Evolutionary conservation across 2,888 invertebrate species (phyloP).

Genomic region (Chloroclysta siterata): DNA sequence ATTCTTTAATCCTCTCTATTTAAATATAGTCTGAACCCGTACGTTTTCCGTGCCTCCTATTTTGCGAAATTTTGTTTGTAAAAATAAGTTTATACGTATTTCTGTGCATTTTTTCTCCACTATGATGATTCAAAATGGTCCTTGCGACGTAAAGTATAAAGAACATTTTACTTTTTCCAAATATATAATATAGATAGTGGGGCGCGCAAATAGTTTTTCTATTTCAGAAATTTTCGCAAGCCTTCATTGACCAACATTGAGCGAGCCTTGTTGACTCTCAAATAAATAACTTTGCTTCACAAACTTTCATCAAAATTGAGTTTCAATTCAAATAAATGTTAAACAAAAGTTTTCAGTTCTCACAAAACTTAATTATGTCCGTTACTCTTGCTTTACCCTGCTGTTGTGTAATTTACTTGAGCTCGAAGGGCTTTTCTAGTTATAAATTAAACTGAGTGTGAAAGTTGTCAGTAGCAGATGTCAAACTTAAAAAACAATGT

Average conservation of each 20-base stretch:
- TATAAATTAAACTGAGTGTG: conserved; percentile 55
- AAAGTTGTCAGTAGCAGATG: conserved; percentile 54
- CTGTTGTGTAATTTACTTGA: conserved; percentile 44
- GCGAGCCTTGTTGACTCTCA: background rate
- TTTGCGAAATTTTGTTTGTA: conserved; percentile 54
- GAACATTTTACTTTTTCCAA: background rate
- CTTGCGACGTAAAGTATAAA: background rate
- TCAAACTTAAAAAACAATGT: conserved; percentile 43
- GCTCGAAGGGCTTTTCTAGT: conserved; percentile 44
- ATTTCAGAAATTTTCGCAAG: background rate
- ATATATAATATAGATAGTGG: background rate
- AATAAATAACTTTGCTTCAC: background rate
- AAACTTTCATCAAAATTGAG: conserved; percentile 15
- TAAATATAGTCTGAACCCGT: conserved; percentile 49
- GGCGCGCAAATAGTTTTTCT: background rate
- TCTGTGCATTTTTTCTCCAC: too few relatives aligned
- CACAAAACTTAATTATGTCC: conserved; percentile 46
- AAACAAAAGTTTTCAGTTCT: conserved; percentile 39
- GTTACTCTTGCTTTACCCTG: conserved; percentile 45
- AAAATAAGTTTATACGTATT: background rate
- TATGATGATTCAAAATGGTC: background rate
- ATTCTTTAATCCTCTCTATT: background rate
- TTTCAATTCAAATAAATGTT: conserved; percentile 32
- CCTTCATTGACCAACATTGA: background rate
- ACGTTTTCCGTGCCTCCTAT: conserved; percentile 49